Evolutionary conservation across 2,888 invertebrate genomes (phyloP).

Genomic region (Urechis unicinctus): DNA sequence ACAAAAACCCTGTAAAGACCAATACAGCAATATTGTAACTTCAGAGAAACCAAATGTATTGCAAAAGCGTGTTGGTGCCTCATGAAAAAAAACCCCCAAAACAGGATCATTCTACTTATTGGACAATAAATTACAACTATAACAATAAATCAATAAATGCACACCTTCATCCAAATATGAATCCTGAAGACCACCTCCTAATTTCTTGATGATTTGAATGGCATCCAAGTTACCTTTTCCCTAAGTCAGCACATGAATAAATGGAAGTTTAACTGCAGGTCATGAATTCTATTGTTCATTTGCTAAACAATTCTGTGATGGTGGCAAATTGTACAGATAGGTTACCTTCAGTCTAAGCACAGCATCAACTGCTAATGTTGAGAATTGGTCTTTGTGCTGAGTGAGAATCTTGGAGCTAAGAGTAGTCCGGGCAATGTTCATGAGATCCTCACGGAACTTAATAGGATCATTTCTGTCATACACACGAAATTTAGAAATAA

Average conservation of each 20-base stretch:
- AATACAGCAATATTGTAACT: background rate
- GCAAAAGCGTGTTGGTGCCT: background rate
- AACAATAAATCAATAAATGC: background rate
- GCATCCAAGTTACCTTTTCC: slow-evolving; percentile 66
- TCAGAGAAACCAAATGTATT: background rate
- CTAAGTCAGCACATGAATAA: slow-evolving; percentile 9
- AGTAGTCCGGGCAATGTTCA: slow-evolving; percentile 96
- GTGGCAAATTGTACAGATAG: no score
- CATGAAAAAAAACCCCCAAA: background rate
- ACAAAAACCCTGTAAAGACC: slow-evolving; percentile 63
- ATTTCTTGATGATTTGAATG: slow-evolving; percentile 96
- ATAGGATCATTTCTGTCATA: slow-evolving; percentile 65
- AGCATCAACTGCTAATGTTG: slow-evolving; percentile 91
- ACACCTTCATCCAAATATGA: slow-evolving; percentile 81
- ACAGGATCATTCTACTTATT: no score
- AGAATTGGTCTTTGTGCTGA: slow-evolving; percentile 94
- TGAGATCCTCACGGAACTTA: slow-evolving; percentile 76
- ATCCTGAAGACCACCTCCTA: slow-evolving; percentile 85
- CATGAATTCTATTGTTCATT: background rate
- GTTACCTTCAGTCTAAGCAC: slow-evolving; percentile 76
- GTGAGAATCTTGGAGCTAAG: slow-evolving; percentile 95
- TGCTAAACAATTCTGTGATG: background rate
- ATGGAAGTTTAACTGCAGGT: background rate
- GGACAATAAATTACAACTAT: background rate
- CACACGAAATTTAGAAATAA: no score